Base-by-base conservation (phyloP, 2,888 invertebrate genomes). In the Notocelia uddmanniana region DNA sequence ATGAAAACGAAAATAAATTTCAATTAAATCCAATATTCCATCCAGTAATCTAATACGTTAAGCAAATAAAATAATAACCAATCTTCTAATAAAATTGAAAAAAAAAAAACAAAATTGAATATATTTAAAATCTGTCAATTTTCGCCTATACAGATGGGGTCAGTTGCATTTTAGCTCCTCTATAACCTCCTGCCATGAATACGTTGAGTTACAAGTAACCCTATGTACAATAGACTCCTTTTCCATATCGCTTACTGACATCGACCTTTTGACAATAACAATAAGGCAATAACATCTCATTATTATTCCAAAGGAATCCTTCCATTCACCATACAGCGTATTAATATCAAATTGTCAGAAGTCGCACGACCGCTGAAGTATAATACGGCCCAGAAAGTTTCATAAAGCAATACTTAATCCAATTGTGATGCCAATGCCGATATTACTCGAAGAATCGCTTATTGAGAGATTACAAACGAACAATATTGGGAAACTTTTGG, bases 281-380 rank as follows among this genome's bases (percentile, higher is more conserved):
- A 66, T 21, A 45, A 71, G 18, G 59, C 54, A 71, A 71, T 71
- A 71, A 52, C 52, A n/a, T 59, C 54, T 67, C 66, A 71, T 71
- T 57, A 71, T 60, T 71, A 71, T 71, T 71, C 71, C 37, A 67
- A 55, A 52, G 9, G 66, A 71, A 67, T 18, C 59, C 66, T 59
- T 41, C 70, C 26, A 54, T 59, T 60, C 59, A 54, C 59, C 71
- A 60, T 59, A 66, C 60, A 52, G 59, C 50, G 58, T 70, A 70
- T 70, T 70, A 60, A 71, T 71, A 71, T 71, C 66, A 60, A 71
- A 71, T 71, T 71, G 71, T 54, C 59, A 54, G 66, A 71, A 71
- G 71, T 67, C 71, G 66, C 71, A 71, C 71, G 54, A 71, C 45
- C 52, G 59, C 31, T 52, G 59, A 50, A 67, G 52, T 23, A 71